Evolutionary conservation across 2,113 vertebrate genomes (phyloP).

Genomic region (Taxidea taxus): DNA sequence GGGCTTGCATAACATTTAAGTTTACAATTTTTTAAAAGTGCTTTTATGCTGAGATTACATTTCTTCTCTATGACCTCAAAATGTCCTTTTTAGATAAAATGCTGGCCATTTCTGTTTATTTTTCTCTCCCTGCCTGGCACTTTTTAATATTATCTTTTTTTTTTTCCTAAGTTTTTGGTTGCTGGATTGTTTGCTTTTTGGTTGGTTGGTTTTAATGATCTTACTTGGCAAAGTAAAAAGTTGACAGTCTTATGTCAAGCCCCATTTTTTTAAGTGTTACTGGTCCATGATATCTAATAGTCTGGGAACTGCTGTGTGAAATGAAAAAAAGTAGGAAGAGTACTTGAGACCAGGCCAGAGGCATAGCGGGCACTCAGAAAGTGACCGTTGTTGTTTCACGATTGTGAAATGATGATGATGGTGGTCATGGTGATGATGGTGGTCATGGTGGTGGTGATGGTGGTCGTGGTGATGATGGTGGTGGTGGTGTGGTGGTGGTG

Average conservation of each 20-base stretch:
- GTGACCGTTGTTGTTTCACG: neutral
- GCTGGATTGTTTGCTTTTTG: neutral
- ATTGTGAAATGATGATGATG: neutral
- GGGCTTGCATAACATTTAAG: neutral
- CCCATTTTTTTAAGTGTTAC: neutral
- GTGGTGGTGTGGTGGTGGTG: fast-evolving
- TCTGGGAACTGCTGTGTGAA: neutral
- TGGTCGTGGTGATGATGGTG: fast-evolving
- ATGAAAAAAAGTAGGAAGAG: neutral
- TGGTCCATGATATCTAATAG: neutral
- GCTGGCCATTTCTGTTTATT: constrained; percentile 27
- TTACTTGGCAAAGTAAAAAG: neutral
- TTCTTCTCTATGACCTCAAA: neutral
- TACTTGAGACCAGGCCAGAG: neutral
- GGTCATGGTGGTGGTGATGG: fast-evolving
- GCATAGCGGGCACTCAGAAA: neutral
- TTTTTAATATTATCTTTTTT: neutral
- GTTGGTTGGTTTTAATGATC: constrained; percentile 55
- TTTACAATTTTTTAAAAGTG: neutral
- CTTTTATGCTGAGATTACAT: neutral
- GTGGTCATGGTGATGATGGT: fast-evolving
- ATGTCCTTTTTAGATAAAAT: neutral
- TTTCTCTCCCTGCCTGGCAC: neutral
- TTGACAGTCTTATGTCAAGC: neutral
- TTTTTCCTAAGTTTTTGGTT: neutral